A percentile compares a stretch with the other conserved stretches of the same genome.
phyloP scores from a whole-genome alignment of 1,140 invertebrate species.

The Diorhabda sublineata region DNA sequence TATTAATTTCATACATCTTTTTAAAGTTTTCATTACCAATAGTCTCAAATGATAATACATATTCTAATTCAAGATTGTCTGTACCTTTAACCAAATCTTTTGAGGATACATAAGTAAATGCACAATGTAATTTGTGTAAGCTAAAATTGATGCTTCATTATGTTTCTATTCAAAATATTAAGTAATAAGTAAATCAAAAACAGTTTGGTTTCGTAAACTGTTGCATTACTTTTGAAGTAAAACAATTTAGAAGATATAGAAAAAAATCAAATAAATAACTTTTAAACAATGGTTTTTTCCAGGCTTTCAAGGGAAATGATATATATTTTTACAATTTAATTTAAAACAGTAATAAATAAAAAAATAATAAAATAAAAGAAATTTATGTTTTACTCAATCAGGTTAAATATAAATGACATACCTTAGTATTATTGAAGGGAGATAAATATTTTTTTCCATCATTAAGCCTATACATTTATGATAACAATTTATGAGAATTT shows the following conservation, averaged over 20 bases:
- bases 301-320: neutral
- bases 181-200: neutral
- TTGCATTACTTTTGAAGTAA: neutral
- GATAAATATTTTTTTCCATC: slow-evolving; percentile 31
- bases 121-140: slow-evolving; percentile 25
- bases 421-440: slow-evolving; percentile 32
- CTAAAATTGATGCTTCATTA: slow-evolving; percentile 13
- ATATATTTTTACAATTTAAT: neutral
- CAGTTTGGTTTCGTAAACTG: neutral
- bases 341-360: neutral
- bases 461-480: slow-evolving; percentile 27
- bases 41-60: slow-evolving; percentile 5
- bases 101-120: slow-evolving; percentile 26
- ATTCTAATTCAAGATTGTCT: slow-evolving; percentile 11
- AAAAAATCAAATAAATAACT: neutral
- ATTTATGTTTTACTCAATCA: neutral
- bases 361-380: neutral
- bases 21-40: slow-evolving; percentile 10
- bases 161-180: neutral
- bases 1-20: slow-evolving; percentile 2
- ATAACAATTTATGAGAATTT: slow-evolving; percentile 14
- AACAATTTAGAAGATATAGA: neutral
- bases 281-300: neutral
- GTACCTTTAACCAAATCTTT: slow-evolving; percentile 8
- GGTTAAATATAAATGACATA: slow-evolving; percentile 12